Evolutionary conservation across 2,113 vertebrate genomes (phyloP).

Genomic region (Thinocorus orbignyianus): DNA sequence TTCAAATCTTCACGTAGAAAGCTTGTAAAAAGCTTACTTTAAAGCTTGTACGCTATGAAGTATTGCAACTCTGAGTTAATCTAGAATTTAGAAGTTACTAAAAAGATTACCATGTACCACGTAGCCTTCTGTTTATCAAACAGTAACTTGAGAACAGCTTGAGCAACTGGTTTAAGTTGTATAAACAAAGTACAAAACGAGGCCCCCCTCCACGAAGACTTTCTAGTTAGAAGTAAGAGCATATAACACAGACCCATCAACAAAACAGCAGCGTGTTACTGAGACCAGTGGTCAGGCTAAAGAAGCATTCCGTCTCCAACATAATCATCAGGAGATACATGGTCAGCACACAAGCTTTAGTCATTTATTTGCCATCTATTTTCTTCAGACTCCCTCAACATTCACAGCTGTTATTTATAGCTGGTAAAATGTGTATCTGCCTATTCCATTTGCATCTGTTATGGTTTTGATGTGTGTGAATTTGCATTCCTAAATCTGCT

Average conservation of each 20-base stretch:
- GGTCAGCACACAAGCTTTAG: background rate
- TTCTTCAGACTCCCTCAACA: background rate
- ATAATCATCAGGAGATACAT: background rate
- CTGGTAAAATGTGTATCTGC: background rate
- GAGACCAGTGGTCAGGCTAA: background rate
- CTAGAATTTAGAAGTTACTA: background rate
- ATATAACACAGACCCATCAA: background rate
- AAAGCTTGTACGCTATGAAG: background rate
- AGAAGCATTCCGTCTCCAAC: accelerated
- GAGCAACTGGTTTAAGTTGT: background rate
- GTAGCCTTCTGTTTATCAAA: background rate
- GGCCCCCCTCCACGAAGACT: background rate
- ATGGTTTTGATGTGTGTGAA: background rate
- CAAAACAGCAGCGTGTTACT: background rate
- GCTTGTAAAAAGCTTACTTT: background rate
- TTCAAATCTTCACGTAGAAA: background rate
- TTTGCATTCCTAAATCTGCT: background rate
- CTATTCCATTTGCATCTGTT: background rate
- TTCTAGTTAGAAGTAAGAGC: background rate
- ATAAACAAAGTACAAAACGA: background rate
- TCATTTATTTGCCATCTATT: background rate
- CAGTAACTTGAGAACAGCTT: background rate
- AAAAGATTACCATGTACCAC: background rate
- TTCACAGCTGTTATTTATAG: background rate
- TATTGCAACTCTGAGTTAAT: background rate